Percentiles rank a stretch among this genome's conserved stretches.
These are phyloP conservation scores for Astur gentilis DNA, from an alignment of 2,113 vertebrate species.

Conservation along the genomic window DNA sequence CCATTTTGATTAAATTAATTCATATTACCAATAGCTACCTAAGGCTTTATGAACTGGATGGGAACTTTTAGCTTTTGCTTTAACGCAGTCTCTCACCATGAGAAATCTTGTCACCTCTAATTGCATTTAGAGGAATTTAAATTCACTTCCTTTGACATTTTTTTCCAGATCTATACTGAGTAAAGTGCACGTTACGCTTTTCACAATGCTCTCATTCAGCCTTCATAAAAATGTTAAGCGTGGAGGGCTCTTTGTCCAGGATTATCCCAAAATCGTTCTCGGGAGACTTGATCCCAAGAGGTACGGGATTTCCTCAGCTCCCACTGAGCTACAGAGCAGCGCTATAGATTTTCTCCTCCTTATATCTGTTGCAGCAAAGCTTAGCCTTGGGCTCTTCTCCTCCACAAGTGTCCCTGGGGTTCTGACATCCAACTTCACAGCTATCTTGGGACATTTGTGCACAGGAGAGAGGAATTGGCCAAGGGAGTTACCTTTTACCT, in stretches of 20 bases:
- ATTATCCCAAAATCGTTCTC: neutral
- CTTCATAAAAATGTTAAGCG: neutral
- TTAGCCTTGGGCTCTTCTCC: neutral
- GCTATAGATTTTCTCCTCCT: neutral
- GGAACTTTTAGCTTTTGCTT: conserved; percentile 56
- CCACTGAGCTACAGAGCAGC: neutral
- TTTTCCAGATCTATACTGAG: conserved; percentile 44
- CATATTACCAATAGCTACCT: conserved; percentile 54
- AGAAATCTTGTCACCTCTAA: conserved; percentile 66
- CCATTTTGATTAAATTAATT: conserved; percentile 71
- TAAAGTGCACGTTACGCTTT: neutral
- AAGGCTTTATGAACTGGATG: conserved; percentile 62
- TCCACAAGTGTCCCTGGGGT: neutral
- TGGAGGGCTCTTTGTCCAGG: neutral
- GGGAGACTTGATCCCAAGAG: neutral
- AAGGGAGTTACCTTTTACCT: neutral
- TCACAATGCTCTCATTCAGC: neutral
- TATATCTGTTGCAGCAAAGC: rapidly evolving
- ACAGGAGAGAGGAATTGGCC: neutral
- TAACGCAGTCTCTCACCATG: conserved; percentile 39
- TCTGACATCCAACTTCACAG: neutral
- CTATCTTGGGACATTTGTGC: neutral
- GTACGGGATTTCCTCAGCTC: neutral
- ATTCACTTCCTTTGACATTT: conserved; percentile 60
- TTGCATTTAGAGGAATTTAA: conserved; percentile 58